These are phyloP conservation scores for Buphagus erythrorhynchus DNA, from an alignment of 2,797 vertebrate species.

Conservation along the genomic window DNA sequence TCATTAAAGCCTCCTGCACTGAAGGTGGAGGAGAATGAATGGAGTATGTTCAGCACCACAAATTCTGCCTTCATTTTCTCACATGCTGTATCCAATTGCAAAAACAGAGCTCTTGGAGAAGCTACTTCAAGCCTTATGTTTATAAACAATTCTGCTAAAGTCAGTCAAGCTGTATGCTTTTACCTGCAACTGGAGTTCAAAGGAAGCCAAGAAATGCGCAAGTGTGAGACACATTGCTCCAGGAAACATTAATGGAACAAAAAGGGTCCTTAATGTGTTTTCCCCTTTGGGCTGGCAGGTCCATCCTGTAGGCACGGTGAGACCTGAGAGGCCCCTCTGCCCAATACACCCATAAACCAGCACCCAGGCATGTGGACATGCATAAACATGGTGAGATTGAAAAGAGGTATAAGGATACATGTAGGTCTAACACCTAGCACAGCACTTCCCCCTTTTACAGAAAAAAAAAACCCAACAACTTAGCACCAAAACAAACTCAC, in stretches of 20 bases:
- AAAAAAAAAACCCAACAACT: not conserved
- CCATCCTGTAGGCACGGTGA: not conserved
- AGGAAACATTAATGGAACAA: not conserved
- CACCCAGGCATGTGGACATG: not conserved
- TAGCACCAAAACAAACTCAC: not conserved
- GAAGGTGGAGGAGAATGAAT: not conserved
- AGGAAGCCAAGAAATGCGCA: not conserved
- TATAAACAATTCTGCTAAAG: not conserved
- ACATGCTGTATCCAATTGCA: not conserved
- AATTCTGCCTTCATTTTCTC: not conserved
- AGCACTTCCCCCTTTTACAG: not conserved
- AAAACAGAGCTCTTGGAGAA: not conserved
- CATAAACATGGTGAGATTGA: rapidly evolving
- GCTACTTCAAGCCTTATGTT: not conserved
- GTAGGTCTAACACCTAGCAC: not conserved
- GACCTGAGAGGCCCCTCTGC: not conserved
- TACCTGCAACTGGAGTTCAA: not conserved
- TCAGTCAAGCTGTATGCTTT: not conserved
- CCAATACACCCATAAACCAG: not conserved
- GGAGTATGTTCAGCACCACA: not conserved
- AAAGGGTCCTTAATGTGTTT: not conserved
- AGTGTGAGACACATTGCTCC: not conserved
- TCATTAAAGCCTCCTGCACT: not conserved
- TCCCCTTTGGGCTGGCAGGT: not conserved
- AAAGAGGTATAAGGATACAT: not conserved